These are phyloP conservation scores for Cassiopea andromeda DNA, from an alignment of 30 jellyfish, hydroid and myxozoan species.

Conservation along the genomic window DNA sequence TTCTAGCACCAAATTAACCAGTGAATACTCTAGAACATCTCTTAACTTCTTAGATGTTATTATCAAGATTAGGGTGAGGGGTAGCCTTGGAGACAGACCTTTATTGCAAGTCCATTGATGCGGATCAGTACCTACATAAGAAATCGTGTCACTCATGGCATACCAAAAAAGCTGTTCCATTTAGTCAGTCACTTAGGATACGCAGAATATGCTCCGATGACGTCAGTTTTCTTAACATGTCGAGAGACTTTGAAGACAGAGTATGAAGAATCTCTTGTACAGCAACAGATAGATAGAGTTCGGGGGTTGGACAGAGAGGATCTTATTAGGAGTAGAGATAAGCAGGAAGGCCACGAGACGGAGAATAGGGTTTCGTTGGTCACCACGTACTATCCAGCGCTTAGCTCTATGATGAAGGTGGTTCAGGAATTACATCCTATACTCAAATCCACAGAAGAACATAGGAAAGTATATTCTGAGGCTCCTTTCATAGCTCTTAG, in stretches of 20 bases:
- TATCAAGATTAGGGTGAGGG: neutral
- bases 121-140: neutral
- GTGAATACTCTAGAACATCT: neutral
- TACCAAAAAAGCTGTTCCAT: neutral
- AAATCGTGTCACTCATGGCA: neutral
- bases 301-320: neutral
- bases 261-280: neutral
- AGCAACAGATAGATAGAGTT: neutral
- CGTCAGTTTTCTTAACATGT: neutral
- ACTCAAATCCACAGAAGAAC: constrained; percentile 1
- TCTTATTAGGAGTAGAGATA: neutral
- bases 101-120: neutral
- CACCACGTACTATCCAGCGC: constrained; percentile 26
- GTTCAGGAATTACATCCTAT: neutral
- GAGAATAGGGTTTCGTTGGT: neutral
- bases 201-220: neutral
- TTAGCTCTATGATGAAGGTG: constrained; percentile 1
- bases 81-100: neutral
- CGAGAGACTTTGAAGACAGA: neutral
- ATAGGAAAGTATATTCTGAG: neutral
- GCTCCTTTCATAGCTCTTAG: neutral
- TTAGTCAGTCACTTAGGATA: neutral
- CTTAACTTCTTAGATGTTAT: neutral
- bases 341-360: neutral
- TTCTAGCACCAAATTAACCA: neutral